Evolutionary conservation across 2,888 invertebrate genomes (phyloP).

Genomic region (Hemistola chrysoprasaria): DNA sequence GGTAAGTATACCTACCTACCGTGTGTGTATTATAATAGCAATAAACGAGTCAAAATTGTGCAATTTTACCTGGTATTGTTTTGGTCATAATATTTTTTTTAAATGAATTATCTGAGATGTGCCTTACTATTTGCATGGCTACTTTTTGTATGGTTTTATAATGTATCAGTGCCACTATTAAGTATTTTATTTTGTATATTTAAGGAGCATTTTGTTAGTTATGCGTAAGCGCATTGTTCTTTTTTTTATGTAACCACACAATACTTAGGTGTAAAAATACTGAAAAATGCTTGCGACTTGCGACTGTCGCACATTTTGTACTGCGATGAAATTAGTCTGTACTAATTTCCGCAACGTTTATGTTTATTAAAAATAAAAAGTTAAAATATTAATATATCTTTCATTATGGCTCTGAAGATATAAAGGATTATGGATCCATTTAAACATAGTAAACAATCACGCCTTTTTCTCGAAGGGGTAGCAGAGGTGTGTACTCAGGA

Average conservation of each 20-base stretch:
- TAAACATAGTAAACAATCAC: too few relatives aligned
- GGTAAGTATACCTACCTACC: too few relatives aligned
- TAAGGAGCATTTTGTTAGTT: slow-evolving; percentile 69
- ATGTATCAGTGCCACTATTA: slow-evolving; percentile 67
- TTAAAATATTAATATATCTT: slow-evolving; percentile 15
- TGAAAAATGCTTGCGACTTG: slow-evolving; percentile 18
- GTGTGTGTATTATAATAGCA: too few relatives aligned
- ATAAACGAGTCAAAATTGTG: slow-evolving; percentile 14
- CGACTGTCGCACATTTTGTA: slow-evolving; percentile 28
- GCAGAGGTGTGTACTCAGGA: too few relatives aligned
- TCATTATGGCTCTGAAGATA: too few relatives aligned
- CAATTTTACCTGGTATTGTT: slow-evolving; percentile 20
- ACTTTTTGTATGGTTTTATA: slow-evolving; percentile 25
- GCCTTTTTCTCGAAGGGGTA: too few relatives aligned
- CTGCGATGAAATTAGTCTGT: slow-evolving; percentile 49
- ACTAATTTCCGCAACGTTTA: slow-evolving; percentile 78
- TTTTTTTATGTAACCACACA: slow-evolving; percentile 53
- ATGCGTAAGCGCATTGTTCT: too few relatives aligned
- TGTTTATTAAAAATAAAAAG: slow-evolving; percentile 73
- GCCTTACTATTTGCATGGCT: slow-evolving; percentile 64
- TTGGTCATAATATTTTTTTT: slow-evolving; percentile 24
- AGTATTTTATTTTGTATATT: slow-evolving; percentile 43
- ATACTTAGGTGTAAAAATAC: slow-evolving; percentile 21
- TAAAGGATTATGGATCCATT: too few relatives aligned
- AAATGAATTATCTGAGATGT: slow-evolving; percentile 33